A percentile compares a stretch with the other conserved stretches of the same genome.
phyloP scores from a whole-genome alignment of 2,113 vertebrate species.

The Eurystomus gularis region DNA sequence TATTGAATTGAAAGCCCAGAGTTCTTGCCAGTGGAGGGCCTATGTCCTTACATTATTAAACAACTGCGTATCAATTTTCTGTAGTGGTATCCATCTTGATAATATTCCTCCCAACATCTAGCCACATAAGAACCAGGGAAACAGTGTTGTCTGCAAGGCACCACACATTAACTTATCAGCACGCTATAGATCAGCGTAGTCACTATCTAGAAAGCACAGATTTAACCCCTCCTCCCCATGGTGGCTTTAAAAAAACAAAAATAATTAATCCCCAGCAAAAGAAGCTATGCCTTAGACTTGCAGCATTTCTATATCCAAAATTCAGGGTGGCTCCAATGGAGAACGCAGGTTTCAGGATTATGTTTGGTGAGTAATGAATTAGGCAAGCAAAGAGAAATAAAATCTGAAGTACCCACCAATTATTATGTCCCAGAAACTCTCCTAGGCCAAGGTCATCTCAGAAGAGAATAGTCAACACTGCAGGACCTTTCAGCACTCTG shows the following conservation, averaged over 20 bases:
- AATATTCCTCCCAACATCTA: background rate
- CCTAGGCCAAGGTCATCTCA: background rate
- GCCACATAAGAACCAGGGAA: background rate
- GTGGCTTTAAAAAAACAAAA: background rate
- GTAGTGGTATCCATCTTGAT: background rate
- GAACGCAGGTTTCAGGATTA: background rate
- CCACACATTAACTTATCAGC: background rate
- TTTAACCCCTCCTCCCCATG: background rate
- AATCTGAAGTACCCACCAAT: background rate
- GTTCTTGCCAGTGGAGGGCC: background rate
- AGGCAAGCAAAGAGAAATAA: background rate
- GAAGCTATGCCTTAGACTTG: background rate
- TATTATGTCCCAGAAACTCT: background rate
- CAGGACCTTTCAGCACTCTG: background rate
- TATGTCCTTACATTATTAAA: background rate
- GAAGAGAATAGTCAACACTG: background rate
- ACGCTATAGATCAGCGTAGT: background rate
- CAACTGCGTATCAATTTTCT: background rate
- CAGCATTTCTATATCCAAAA: background rate
- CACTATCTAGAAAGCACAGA: background rate
- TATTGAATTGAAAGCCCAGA: background rate
- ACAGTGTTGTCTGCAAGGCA: background rate
- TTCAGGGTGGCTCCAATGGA: background rate
- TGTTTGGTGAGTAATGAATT: background rate
- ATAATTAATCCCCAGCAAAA: background rate